A percentile compares a stretch with the other conserved stretches of the same genome.
phyloP scores from a whole-genome alignment of 2,113 vertebrate species.

The Microcebus murinus region DNA sequence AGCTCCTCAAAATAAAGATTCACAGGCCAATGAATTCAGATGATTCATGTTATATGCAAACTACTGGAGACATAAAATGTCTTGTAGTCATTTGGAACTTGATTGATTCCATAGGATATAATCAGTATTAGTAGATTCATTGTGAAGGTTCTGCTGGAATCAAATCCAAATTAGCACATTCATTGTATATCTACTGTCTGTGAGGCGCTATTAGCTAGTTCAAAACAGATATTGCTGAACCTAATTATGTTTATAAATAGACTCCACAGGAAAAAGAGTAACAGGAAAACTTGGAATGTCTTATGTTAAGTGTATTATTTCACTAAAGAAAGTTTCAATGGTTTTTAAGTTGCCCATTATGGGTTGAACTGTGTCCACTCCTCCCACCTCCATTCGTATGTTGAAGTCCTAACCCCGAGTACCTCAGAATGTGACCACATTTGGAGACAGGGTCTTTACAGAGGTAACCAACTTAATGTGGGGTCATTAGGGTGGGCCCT shows the following conservation, averaged over 20 bases:
- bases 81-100: background rate
- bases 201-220: background rate
- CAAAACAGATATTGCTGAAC: background rate
- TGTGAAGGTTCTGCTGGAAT: background rate
- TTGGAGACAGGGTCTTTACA: background rate
- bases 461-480: background rate
- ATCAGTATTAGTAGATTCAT: background rate
- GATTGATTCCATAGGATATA: background rate
- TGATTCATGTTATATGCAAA: background rate
- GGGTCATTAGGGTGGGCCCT: background rate
- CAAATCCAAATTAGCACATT: background rate
- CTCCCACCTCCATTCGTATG: background rate
- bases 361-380: background rate
- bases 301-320: constrained; percentile 5
- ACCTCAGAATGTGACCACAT: background rate
- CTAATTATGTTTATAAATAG: constrained; percentile 25
- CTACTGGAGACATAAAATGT: background rate
- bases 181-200: background rate
- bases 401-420: background rate
- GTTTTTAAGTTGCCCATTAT: background rate
- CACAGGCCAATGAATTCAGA: background rate
- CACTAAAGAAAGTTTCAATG: background rate
- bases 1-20: background rate
- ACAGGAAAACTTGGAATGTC: background rate
- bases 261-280: background rate